Evolutionary conservation across 53 echinoderm and acorn worm genomes (phyloP).

Genomic region (Zoroaster sp.): DNA sequence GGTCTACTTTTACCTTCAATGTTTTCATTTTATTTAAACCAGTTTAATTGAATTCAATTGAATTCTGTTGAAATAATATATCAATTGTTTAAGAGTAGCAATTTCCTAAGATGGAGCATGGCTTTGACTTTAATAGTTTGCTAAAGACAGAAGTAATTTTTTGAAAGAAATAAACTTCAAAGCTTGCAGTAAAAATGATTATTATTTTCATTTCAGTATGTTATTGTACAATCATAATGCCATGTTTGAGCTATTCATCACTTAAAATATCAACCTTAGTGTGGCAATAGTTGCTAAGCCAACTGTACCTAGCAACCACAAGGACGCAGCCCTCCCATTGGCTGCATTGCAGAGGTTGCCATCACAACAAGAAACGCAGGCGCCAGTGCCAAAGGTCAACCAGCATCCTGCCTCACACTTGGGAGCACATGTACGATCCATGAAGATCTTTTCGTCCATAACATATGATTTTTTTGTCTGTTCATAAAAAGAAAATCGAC

Average conservation of each 20-base stretch:
- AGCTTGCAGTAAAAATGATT: background rate
- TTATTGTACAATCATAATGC: background rate
- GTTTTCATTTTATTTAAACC: background rate
- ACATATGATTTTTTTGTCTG: constrained; percentile 75
- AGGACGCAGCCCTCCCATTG: background rate
- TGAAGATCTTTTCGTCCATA: constrained; percentile 71
- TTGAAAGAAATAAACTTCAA: background rate
- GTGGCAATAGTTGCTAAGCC: background rate
- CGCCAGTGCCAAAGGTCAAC: constrained; percentile 69
- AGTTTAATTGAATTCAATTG: background rate
- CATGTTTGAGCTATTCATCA: background rate
- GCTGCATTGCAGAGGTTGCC: constrained; percentile 71
- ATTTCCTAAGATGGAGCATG: background rate
- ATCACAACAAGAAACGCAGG: constrained; percentile 80
- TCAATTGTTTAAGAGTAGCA: background rate
- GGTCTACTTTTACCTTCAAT: background rate
- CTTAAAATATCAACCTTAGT: background rate
- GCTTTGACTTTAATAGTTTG: background rate
- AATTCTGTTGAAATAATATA: background rate
- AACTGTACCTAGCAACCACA: background rate
- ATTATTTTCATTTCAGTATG: background rate
- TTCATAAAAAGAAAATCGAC: background rate
- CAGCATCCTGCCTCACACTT: constrained; percentile 71
- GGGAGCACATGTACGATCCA: constrained; percentile 67
- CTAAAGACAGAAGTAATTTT: background rate